Percentiles rank a stretch among this genome's conserved stretches.
Conservation (phyloP, 2,113 vertebrate genomes). For the Dromiciops gliroides region DNA sequence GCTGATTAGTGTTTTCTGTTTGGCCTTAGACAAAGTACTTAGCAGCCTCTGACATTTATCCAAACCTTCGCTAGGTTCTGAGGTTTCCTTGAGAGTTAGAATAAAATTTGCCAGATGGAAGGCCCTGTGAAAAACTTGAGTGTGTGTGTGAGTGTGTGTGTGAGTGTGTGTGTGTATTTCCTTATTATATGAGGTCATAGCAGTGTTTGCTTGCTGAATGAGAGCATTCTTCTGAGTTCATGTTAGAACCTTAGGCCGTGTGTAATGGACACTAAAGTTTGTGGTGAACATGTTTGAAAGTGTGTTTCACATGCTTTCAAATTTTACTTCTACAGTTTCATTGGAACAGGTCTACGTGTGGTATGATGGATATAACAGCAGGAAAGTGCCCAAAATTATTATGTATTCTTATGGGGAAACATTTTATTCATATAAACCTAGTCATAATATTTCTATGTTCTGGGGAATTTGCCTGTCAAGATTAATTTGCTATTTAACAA, state of each 20-base stretch:
- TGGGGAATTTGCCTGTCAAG: conserved; percentile 63
- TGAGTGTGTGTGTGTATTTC: conserved; percentile 7
- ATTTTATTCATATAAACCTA: conserved; percentile 63
- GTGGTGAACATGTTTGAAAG: not conserved
- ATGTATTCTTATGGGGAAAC: conserved; percentile 43
- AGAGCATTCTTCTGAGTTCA: conserved; percentile 24
- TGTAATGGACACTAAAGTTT: conserved; percentile 18
- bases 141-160: not conserved
- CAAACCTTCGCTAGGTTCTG: conserved; percentile 32
- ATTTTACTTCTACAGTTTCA: conserved; percentile 17
- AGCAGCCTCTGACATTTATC: conserved; percentile 51
- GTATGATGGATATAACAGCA: not conserved
- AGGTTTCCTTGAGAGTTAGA: conserved; percentile 61
- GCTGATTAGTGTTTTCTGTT: conserved; percentile 44
- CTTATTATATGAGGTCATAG: conserved; percentile 20
- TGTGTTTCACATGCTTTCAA: conserved; percentile 19
- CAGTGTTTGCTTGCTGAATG: conserved; percentile 5
- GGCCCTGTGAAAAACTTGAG: not conserved
- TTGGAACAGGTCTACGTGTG: not conserved
- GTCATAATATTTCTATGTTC: conserved; percentile 53
- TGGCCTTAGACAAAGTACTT: conserved; percentile 49
- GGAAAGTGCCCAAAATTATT: conserved; percentile 34
- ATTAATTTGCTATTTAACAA: conserved; percentile 59
- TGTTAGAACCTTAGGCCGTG: not conserved
- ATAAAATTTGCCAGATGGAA: conserved; percentile 58